Percentiles rank a stretch among this genome's conserved stretches.
phyloP scores from a whole-genome alignment of 2,113 vertebrate genomes.

The Erythrolamprus reginae region DNA sequence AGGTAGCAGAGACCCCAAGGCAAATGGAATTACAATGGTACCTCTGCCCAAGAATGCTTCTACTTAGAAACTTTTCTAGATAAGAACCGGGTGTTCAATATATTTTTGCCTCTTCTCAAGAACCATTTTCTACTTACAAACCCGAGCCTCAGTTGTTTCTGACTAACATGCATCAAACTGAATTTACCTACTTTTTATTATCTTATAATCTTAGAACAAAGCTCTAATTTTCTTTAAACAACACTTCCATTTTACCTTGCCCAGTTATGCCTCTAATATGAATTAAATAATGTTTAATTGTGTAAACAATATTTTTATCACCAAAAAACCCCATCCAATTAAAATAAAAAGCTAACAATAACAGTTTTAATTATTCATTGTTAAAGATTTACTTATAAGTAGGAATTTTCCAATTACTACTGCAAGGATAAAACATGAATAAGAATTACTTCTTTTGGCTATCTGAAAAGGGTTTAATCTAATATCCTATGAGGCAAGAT shows the following conservation, averaged over 20 bases:
- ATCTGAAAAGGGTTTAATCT: slow-evolving; percentile 53
- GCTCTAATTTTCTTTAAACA: slow-evolving; percentile 28
- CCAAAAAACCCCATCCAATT: slow-evolving; percentile 52
- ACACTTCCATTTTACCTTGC: slow-evolving; percentile 29
- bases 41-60: no score
- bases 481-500: slow-evolving; percentile 53
- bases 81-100: no score
- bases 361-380: slow-evolving; percentile 67
- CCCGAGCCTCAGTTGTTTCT: no score
- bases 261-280: slow-evolving; percentile 28
- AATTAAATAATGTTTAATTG: no score
- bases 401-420: slow-evolving; percentile 66
- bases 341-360: slow-evolving; percentile 61
- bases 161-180: slow-evolving; percentile 15
- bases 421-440: slow-evolving; percentile 43
- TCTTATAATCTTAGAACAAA: slow-evolving; percentile 2
- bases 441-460: slow-evolving; percentile 58
- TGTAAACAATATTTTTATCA: slow-evolving; percentile 51
- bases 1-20: not conserved
- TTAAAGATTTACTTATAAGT: slow-evolving; percentile 64
- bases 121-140: no score
- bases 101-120: no score
- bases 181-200: slow-evolving; percentile 16
- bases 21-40: no score
- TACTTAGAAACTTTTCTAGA: no score